Evolutionary conservation across 1,140 invertebrate genomes (phyloP).

Genomic region (Brachionus plicatilis): DNA sequence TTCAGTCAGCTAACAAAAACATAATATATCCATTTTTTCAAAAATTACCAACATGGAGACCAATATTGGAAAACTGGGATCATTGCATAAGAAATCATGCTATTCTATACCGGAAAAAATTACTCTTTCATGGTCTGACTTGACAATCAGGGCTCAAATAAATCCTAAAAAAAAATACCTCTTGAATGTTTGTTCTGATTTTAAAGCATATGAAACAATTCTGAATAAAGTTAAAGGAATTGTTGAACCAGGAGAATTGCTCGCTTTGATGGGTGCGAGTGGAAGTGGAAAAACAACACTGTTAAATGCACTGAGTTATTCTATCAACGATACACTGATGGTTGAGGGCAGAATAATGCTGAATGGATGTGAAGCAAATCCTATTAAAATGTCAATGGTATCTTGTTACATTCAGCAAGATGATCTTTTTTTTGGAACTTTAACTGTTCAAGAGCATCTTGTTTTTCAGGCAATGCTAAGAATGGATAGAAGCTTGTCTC

Average conservation of each 20-base stretch:
- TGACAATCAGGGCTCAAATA: neutral
- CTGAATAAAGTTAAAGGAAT: slow-evolving; percentile 18
- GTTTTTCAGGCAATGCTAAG: slow-evolving; percentile 50
- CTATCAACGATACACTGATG: slow-evolving; percentile 65
- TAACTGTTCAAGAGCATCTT: slow-evolving; percentile 61
- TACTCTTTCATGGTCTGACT: slow-evolving; percentile 1
- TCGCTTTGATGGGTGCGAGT: slow-evolving; percentile 43
- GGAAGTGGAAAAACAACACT: slow-evolving; percentile 80
- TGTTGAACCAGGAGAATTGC: slow-evolving; percentile 25
- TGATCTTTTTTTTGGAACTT: slow-evolving; percentile 59
- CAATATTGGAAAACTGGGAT: neutral
- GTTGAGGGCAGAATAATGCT: slow-evolving; percentile 64
- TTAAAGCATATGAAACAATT: neutral
- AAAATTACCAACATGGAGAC: neutral
- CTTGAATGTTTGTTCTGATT: neutral
- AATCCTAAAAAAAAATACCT: neutral
- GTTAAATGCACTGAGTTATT: slow-evolving; percentile 79
- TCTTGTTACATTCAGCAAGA: slow-evolving; percentile 90
- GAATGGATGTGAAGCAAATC: slow-evolving; percentile 47
- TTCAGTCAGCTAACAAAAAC: neutral
- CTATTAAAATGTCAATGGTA: slow-evolving; percentile 49
- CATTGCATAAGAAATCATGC: neutral
- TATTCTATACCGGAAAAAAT: neutral
- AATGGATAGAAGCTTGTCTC: neutral
- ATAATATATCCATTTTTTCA: neutral